Evolutionary conservation across 2,888 invertebrate species (phyloP).

Genomic region (Oscheius sp.): DNA sequence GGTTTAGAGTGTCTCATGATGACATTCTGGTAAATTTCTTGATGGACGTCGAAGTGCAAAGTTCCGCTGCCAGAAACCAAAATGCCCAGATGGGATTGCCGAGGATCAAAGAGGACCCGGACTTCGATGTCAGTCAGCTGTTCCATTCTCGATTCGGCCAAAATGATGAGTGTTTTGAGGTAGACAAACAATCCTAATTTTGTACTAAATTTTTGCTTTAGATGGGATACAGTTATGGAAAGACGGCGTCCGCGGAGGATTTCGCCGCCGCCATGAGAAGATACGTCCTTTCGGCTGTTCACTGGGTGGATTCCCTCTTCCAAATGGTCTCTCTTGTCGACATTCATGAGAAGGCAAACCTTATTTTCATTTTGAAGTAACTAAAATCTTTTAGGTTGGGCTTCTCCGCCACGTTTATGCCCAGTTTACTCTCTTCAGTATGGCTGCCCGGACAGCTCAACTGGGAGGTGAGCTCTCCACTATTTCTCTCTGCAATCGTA

Average conservation of each 20-base stretch:
- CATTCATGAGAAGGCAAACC: constrained; percentile 65
- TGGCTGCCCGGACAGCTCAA: constrained; percentile 53
- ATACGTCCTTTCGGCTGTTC: constrained; percentile 63
- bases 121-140: constrained; percentile 59
- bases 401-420: constrained; percentile 43
- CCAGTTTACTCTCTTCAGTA: constrained; percentile 50
- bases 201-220: constrained; percentile 21
- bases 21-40: constrained; percentile 62
- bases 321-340: constrained; percentile 52
- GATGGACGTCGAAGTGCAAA: constrained; percentile 63
- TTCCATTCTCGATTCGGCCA: constrained; percentile 57
- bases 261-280: constrained; percentile 65
- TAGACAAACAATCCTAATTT: background rate
- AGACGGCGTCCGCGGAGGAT: constrained; percentile 66
- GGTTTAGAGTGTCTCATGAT: constrained; percentile 51
- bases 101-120: constrained; percentile 64
- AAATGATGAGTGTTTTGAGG: constrained; percentile 50
- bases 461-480: constrained; percentile 13
- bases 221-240: constrained; percentile 56
- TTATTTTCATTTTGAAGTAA: too few relatives aligned
- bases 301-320: constrained; percentile 71
- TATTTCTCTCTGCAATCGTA: constrained; percentile 65
- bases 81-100: constrained; percentile 11
- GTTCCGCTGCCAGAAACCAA: constrained; percentile 29
- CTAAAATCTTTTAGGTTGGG: constrained; percentile 22